Evolutionary conservation across 2,113 vertebrate genomes (phyloP).

Genomic region (Sphyrna mokarran): DNA sequence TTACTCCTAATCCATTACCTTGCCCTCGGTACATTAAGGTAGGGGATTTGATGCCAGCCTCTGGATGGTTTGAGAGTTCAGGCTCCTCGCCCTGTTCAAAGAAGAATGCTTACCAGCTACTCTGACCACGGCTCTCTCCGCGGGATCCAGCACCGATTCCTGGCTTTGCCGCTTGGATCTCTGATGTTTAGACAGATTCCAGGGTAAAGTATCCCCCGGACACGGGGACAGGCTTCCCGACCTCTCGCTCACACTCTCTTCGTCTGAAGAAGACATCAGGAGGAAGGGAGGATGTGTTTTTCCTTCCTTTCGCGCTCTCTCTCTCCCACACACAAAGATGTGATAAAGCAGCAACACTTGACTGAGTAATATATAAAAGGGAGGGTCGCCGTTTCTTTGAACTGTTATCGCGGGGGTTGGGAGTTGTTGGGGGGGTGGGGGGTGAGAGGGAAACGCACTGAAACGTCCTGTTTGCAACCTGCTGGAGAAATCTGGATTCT

Average conservation of each 20-base stretch:
- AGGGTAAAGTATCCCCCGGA: constrained; percentile 87
- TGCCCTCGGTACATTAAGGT: background rate
- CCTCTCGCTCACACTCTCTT: constrained; percentile 90
- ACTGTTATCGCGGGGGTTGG: no score
- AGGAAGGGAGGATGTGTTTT: background rate
- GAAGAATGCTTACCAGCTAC: constrained; percentile 76
- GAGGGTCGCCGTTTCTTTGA: background rate
- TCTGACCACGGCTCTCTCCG: constrained; percentile 89
- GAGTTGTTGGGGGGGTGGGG: no score
- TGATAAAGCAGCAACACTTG: background rate
- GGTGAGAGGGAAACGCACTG: background rate
- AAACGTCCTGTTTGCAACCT: background rate
- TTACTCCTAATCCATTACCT: background rate
- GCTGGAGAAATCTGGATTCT: background rate
- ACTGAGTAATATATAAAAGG: background rate
- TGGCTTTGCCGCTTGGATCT: constrained; percentile 92
- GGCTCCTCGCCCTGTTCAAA: background rate
- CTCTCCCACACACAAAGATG: background rate
- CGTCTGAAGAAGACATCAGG: constrained; percentile 53
- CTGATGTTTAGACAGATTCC: constrained; percentile 93
- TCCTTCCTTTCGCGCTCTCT: background rate
- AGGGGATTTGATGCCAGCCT: background rate
- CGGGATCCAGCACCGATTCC: constrained; percentile 92
- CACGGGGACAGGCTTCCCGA: constrained; percentile 90
- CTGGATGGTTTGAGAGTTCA: background rate